Evolutionary conservation across 35 echinoderm and acorn worm species (phyloP).

Genomic region (Patiria miniata): DNA sequence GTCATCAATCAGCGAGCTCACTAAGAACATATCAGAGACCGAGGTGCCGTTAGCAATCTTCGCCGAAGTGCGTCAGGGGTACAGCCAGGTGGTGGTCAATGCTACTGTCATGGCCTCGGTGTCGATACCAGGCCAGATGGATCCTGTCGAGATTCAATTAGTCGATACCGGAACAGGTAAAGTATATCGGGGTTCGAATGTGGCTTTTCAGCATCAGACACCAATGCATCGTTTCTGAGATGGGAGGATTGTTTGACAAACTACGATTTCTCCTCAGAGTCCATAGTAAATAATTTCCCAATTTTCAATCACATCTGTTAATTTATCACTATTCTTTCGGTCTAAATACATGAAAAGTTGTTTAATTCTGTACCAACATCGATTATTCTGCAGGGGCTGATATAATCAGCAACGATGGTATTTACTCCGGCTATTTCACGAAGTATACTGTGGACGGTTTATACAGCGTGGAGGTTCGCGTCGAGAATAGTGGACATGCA

Average conservation of each 20-base stretch:
- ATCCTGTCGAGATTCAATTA: background rate
- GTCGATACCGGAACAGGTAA: constrained; percentile 62
- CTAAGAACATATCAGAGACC: background rate
- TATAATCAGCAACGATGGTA: constrained; percentile 58
- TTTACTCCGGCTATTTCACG: constrained; percentile 70
- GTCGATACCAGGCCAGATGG: background rate
- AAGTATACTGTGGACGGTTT: constrained; percentile 49
- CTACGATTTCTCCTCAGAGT: too few species aligned
- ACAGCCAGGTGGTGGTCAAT: constrained; percentile 37
- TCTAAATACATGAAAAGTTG: too few species aligned
- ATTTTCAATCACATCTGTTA: too few species aligned
- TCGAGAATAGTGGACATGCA: constrained; percentile 52
- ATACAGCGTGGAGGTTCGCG: constrained; percentile 42
- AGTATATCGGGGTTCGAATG: too few species aligned
- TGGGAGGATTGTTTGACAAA: too few species aligned
- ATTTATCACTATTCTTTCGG: too few species aligned
- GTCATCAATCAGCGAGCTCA: background rate
- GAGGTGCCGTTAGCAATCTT: constrained; percentile 23
- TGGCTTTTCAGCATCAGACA: too few species aligned
- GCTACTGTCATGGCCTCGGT: constrained; percentile 43
- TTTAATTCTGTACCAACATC: background rate
- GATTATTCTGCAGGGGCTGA: constrained; percentile 58
- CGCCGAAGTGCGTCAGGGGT: constrained; percentile 42
- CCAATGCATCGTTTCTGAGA: too few species aligned
- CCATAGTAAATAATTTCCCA: too few species aligned